Evolutionary conservation across 1,140 invertebrate genomes (phyloP).

Genomic region (Chlorops oryzae): DNA sequence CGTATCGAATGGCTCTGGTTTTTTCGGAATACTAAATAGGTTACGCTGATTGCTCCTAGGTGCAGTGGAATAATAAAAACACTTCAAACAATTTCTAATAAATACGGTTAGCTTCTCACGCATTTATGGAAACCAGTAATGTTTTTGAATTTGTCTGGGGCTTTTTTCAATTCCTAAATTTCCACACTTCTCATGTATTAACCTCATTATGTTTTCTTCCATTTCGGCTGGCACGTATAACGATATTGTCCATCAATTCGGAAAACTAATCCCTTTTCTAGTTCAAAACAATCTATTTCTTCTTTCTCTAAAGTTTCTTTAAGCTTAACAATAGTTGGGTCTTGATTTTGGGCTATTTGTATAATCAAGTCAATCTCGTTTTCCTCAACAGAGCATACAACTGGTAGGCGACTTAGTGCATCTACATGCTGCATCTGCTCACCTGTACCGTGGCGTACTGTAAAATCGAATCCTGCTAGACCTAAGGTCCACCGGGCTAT

Average conservation of each 20-base stretch:
- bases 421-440: background rate
- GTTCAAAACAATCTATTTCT: no score
- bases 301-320: no score
- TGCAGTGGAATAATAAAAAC: background rate
- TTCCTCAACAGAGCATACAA: no score
- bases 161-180: background rate
- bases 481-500: slow-evolving; percentile 22
- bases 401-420: slow-evolving; percentile 2
- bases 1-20: background rate
- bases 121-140: no score
- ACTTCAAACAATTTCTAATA: slow-evolving; percentile 5
- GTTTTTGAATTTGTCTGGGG: no score
- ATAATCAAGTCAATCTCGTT: no score
- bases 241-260: no score
- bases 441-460: background rate
- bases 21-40: background rate
- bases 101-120: no score
- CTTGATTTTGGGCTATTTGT: no score
- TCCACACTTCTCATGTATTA: background rate
- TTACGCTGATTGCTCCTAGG: background rate
- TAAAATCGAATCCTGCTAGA: background rate
- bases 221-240: no score
- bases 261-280: no score
- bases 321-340: no score
- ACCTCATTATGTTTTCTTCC: background rate